Percentiles rank a stretch among this genome's conserved stretches.
These are phyloP conservation scores for Branchinecta sandiegonensis DNA, from an alignment of 2,888 invertebrate species.

Conservation along the genomic window DNA sequence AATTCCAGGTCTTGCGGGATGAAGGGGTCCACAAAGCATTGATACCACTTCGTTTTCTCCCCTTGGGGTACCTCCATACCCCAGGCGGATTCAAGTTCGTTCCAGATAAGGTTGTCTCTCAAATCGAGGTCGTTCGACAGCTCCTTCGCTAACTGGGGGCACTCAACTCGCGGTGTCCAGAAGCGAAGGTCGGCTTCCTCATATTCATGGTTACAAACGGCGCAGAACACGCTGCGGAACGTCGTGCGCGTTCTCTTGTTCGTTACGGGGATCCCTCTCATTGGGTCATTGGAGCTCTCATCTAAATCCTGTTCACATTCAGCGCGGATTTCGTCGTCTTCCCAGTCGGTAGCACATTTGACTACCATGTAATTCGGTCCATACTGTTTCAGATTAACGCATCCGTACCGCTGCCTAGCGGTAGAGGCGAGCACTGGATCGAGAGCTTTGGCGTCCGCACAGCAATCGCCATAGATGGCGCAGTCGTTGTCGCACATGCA, in stretches of 20 bases:
- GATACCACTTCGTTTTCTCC: slow-evolving; percentile 30
- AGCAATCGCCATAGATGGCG: slow-evolving; percentile 37
- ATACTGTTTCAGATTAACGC: slow-evolving; percentile 34
- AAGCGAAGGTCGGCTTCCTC: slow-evolving; percentile 29
- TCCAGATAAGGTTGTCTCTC: slow-evolving; percentile 28
- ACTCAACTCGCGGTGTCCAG: slow-evolving; percentile 36
- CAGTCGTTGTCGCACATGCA: slow-evolving; percentile 38
- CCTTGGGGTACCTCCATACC: slow-evolving; percentile 31
- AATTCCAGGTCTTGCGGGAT: slow-evolving; percentile 33
- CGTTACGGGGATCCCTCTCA: slow-evolving; percentile 33
- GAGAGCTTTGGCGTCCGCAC: slow-evolving; percentile 34
- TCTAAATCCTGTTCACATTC: slow-evolving; percentile 28
- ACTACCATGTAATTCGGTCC: slow-evolving; percentile 36
- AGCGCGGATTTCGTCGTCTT: slow-evolving; percentile 29
- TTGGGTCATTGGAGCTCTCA: slow-evolving; percentile 31
- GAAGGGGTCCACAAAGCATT: slow-evolving; percentile 35
- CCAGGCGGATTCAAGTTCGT: slow-evolving; percentile 31
- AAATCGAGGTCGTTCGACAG: not conserved
- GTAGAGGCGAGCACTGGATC: slow-evolving; percentile 31
- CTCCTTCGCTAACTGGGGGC: slow-evolving; percentile 30
- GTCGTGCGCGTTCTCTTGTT: slow-evolving; percentile 30
- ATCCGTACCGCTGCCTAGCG: slow-evolving; percentile 32
- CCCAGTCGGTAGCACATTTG: slow-evolving; percentile 35
- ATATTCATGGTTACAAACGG: slow-evolving; percentile 35
- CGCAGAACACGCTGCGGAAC: slow-evolving; percentile 35